These are phyloP conservation scores for Spilarctia lutea DNA, from an alignment of 2,888 invertebrate genomes.

Conservation along the genomic window DNA sequence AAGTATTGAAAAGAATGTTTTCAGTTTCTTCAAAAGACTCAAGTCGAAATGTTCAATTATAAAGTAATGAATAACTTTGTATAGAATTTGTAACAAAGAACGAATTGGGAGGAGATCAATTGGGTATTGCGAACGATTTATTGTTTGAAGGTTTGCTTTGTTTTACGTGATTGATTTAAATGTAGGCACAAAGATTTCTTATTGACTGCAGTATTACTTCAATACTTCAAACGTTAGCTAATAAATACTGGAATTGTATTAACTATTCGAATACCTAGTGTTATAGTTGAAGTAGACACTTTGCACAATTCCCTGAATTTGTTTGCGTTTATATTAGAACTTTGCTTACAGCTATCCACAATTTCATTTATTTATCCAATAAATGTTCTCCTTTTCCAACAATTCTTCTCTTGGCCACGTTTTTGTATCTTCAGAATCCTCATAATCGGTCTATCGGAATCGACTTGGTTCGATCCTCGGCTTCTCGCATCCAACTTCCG, in stretches of 20 bases:
- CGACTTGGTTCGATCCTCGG: too few species aligned
- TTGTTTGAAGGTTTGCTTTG: conserved; percentile 6
- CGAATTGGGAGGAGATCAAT: background rate
- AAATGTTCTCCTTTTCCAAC: too few species aligned
- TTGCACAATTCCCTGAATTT: background rate
- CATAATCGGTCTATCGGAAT: too few species aligned
- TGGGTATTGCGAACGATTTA: conserved; percentile 7
- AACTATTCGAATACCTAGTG: background rate
- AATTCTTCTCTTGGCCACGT: too few species aligned
- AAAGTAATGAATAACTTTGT: conserved; percentile 22
- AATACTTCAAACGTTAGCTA: background rate
- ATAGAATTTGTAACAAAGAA: conserved; percentile 20
- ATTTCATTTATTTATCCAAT: too few species aligned
- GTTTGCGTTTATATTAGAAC: too few species aligned
- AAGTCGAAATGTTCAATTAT: conserved; percentile 26
- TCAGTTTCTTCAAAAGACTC: background rate
- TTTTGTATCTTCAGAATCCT: too few species aligned
- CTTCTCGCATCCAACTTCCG: too few species aligned
- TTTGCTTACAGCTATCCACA: too few species aligned
- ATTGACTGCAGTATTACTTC: background rate
- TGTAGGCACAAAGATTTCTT: background rate
- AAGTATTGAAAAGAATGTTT: background rate
- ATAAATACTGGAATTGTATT: background rate
- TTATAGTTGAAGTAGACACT: background rate
- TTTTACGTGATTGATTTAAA: conserved; percentile 1